These are phyloP conservation scores for Myocastor coypus DNA, from an alignment of 2,113 vertebrate species.

Conservation along the genomic window DNA sequence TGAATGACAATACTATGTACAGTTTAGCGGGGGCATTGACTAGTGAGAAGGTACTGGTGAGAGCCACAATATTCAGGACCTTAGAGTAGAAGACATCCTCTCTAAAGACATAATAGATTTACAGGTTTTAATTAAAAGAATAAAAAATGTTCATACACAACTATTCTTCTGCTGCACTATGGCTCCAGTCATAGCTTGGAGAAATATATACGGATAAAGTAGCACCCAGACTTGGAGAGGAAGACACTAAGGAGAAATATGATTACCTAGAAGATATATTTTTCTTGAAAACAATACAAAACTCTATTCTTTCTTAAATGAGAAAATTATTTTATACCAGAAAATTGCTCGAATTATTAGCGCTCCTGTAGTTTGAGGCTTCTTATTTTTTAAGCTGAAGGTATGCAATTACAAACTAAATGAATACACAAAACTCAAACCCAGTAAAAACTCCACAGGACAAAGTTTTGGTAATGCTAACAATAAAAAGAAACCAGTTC, in stretches of 20 bases:
- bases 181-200: not conserved
- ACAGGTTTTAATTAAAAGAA: constrained; percentile 15
- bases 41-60: not conserved
- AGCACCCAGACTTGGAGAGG: not conserved
- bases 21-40: constrained; percentile 4
- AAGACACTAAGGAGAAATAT: not conserved
- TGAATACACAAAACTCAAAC: not conserved
- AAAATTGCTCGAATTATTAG: not conserved
- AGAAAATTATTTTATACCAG: not conserved
- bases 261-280: not conserved
- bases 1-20: not conserved
- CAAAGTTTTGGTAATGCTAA: not conserved
- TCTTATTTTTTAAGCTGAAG: not conserved
- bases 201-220: not conserved
- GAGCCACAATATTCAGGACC: not conserved
- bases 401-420: not conserved
- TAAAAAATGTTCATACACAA: not conserved
- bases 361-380: not conserved
- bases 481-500: not conserved
- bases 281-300: not conserved
- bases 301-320: not conserved
- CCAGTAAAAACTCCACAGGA: fast-evolving
- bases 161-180: not conserved
- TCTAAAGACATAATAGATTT: not conserved
- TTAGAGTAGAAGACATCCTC: not conserved